A percentile compares a stretch with the other conserved stretches of the same genome.
phyloP scores from a whole-genome alignment of 1,140 invertebrate genomes.

The Tribolium madens region DNA sequence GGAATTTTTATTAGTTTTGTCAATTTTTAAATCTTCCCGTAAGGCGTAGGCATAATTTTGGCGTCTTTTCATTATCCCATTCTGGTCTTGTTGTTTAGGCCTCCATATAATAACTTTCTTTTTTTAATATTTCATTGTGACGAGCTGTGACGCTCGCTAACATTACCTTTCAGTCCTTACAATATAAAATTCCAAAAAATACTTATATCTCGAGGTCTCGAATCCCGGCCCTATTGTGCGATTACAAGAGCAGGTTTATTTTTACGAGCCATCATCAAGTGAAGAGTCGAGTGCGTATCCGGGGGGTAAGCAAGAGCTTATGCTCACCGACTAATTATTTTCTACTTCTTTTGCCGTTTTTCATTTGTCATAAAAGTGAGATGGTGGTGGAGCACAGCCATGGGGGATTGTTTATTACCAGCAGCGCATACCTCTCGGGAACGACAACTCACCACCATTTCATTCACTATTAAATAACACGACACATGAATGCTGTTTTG shows the following conservation, averaged over 20 bases:
- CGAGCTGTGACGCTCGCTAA: neutral
- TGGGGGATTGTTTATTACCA: slow-evolving; percentile 41
- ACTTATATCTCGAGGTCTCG: neutral
- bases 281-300: slow-evolving; percentile 12
- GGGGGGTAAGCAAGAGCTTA: neutral
- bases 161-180: neutral
- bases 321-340: slow-evolving; percentile 26
- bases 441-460: slow-evolving; percentile 41
- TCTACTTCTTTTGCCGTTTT: slow-evolving; percentile 37
- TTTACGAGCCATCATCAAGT: slow-evolving; percentile 19
- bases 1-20: slow-evolving; percentile 13
- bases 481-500: slow-evolving; percentile 38
- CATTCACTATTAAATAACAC: slow-evolving; percentile 40
- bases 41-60: neutral
- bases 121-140: neutral
- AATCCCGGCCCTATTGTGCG: neutral
- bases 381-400: slow-evolving; percentile 17
- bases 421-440: slow-evolving; percentile 9
- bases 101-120: neutral
- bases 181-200: slow-evolving; percentile 2
- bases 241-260: slow-evolving; percentile 8
- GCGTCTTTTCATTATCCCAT: neutral
- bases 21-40: slow-evolving; percentile 9
- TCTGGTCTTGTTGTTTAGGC: neutral
- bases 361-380: slow-evolving; percentile 37